Conservation (phyloP, 2,888 invertebrate species). For the Mimumesa dahlbomi region DNA sequence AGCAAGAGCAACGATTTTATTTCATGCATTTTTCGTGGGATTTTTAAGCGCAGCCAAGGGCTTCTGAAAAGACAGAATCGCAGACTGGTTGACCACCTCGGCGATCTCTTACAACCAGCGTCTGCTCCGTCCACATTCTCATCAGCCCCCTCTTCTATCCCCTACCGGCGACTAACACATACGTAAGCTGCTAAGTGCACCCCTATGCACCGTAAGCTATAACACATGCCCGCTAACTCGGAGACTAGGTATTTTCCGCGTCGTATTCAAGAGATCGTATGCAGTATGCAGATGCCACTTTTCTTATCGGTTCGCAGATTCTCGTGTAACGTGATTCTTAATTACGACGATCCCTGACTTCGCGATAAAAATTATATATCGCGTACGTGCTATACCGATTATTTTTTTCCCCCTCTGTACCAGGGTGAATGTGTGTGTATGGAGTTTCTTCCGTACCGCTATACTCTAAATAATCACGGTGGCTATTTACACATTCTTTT, state of each 20-base stretch:
- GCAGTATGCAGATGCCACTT: constrained; percentile 23
- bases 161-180: constrained; percentile 55
- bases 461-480: background rate
- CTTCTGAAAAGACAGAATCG: constrained; percentile 45
- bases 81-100: constrained; percentile 72
- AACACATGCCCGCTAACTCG: constrained; percentile 61
- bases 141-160: constrained; percentile 54
- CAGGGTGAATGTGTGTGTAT: no score
- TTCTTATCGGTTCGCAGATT: constrained; percentile 32
- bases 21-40: background rate
- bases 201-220: constrained; percentile 53
- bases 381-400: background rate
- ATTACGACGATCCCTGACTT: background rate
- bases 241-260: constrained; percentile 45
- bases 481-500: no score
- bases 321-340: constrained; percentile 11
- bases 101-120: constrained; percentile 68
- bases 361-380: constrained; percentile 28
- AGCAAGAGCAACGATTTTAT: background rate
- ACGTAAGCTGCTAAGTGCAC: constrained; percentile 55
- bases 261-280: constrained; percentile 28
- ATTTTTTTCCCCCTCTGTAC: no score
- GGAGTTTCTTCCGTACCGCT: no score
- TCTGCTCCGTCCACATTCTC: constrained; percentile 69
- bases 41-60: background rate